These are phyloP conservation scores for Leptobrachium ailaonicum DNA, from an alignment of 2,113 vertebrate genomes.

Conservation along the genomic window DNA sequence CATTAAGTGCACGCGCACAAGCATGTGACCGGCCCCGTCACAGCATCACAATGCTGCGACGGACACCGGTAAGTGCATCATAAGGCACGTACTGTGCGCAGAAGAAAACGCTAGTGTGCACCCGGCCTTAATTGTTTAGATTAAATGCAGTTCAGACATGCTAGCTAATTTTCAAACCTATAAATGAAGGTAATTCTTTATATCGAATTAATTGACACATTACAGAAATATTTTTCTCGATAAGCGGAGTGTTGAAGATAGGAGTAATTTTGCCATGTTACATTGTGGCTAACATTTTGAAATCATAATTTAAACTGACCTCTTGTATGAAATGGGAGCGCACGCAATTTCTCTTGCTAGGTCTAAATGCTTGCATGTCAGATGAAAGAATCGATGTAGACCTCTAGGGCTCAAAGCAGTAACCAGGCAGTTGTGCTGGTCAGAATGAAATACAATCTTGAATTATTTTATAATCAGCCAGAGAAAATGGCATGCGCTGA, in stretches of 20 bases:
- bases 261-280: not conserved
- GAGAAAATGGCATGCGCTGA: conserved; percentile 3
- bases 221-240: not conserved
- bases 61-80: too few species aligned
- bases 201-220: not conserved
- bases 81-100: too few species aligned
- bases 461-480: conserved; percentile 20
- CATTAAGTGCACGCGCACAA: too few species aligned
- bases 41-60: too few species aligned
- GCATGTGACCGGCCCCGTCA: too few species aligned
- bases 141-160: too few species aligned
- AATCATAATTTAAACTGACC: conserved; percentile 31
- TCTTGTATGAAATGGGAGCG: not conserved
- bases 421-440: conserved; percentile 1
- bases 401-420: not conserved
- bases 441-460: conserved; percentile 7
- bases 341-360: conserved; percentile 17
- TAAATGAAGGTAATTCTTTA: not conserved
- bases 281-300: not conserved
- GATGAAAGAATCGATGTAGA: not conserved
- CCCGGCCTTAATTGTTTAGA: too few species aligned
- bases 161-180: too few species aligned
- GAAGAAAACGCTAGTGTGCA: too few species aligned
- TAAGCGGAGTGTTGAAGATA: not conserved
- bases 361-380: conserved; percentile 15